Percentiles rank a stretch among this genome's conserved stretches.
These are phyloP conservation scores for Lacerta agilis DNA, from an alignment of 2,797 vertebrate species.

Conservation along the genomic window DNA sequence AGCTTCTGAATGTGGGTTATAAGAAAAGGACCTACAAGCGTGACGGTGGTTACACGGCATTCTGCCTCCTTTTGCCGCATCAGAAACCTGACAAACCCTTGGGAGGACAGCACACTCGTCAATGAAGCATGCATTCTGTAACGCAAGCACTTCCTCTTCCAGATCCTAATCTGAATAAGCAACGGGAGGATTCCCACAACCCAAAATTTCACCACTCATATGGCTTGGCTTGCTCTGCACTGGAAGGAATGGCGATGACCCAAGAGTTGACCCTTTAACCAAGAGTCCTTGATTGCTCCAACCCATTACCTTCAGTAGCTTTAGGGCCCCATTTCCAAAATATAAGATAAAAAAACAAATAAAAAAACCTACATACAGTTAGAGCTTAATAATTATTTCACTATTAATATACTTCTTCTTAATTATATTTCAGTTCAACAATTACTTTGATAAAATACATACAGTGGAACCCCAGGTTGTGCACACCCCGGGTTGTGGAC, in stretches of 20 bases:
- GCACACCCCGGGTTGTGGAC: too few species aligned
- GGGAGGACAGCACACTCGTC: background rate
- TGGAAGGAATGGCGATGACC: background rate
- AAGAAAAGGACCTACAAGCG: background rate
- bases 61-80: background rate
- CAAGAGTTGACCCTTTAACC: background rate
- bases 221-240: background rate
- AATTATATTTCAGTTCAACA: too few species aligned
- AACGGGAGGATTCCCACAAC: background rate
- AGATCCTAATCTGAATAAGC: background rate
- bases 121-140: background rate
- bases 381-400: too few species aligned
- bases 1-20: too few species aligned
- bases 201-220: background rate
- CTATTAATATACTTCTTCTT: too few species aligned
- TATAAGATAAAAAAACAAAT: too few species aligned
- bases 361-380: too few species aligned
- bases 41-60: background rate
- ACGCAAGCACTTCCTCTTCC: too few species aligned
- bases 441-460: too few species aligned
- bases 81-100: background rate
- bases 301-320: background rate
- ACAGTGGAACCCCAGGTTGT: too few species aligned
- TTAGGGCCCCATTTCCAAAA: too few species aligned
- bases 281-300: background rate